phyloP scores from a whole-genome alignment of 2,888 invertebrate genomes.

The Ellobium chinense region DNA sequence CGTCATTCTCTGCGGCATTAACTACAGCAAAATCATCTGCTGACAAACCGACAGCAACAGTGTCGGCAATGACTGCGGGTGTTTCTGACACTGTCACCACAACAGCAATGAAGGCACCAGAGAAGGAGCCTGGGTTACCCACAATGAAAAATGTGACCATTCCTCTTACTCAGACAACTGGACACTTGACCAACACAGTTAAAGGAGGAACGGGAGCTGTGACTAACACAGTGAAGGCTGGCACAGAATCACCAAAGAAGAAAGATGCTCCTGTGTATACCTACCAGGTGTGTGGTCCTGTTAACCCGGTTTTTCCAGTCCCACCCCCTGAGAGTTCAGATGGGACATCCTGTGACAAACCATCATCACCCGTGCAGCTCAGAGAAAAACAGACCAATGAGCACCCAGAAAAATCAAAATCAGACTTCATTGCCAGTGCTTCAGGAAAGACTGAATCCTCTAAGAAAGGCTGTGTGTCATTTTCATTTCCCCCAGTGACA shows the following conservation, averaged over 20 bases:
- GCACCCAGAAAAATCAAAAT: not conserved
- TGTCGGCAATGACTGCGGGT: conserved; percentile 42
- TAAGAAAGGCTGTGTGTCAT: not conserved
- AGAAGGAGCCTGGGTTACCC: not conserved
- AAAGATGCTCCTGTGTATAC: conserved; percentile 27
- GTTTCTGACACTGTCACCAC: conserved; percentile 37
- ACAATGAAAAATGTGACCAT: not conserved
- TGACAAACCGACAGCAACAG: conserved; percentile 46
- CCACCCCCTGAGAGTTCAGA: not conserved
- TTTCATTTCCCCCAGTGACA: not conserved
- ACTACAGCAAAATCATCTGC: conserved; percentile 5
- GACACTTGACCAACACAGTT: not conserved
- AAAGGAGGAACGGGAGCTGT: not conserved
- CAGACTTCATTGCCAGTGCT: not conserved
- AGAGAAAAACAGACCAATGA: not conserved
- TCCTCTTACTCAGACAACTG: conserved; percentile 19
- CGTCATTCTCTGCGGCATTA: conserved; percentile 18
- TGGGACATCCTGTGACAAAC: not conserved
- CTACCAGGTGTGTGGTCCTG: conserved; percentile 33
- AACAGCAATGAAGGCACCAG: conserved; percentile 10
- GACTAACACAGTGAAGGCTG: conserved; percentile 10
- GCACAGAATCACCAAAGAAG: conserved; percentile 20
- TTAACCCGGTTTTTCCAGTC: conserved; percentile 15
- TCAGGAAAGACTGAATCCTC: not conserved
- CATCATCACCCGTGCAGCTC: not conserved